Percentiles rank a stretch among this genome's conserved stretches.
Evolutionary conservation across 2,113 vertebrate genomes (phyloP).

Genomic region (Peucedramus taeniatus): DNA sequence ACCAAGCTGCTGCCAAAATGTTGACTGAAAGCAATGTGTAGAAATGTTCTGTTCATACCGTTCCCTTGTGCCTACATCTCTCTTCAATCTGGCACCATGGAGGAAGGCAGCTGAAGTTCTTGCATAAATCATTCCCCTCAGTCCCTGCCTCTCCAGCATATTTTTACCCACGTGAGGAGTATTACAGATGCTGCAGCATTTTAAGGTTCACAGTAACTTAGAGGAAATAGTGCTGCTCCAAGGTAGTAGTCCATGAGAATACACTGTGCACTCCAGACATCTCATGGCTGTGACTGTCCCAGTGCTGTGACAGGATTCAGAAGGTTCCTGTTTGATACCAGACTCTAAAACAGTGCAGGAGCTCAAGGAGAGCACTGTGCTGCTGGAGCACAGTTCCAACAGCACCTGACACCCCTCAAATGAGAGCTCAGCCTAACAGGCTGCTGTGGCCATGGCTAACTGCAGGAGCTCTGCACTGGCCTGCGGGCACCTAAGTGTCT

Average conservation of each 20-base stretch:
- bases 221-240: conserved; percentile 85
- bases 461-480: conserved; percentile 87
- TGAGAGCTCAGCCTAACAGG: accelerated
- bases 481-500: conserved; percentile 84
- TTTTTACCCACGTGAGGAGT: not conserved
- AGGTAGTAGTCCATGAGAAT: conserved; percentile 88
- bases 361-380: accelerated
- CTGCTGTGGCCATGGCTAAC: conserved; percentile 79
- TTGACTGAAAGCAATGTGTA: not conserved
- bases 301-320: conserved; percentile 68
- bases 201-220: not conserved
- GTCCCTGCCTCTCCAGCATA: not conserved
- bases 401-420: accelerated
- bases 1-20: not conserved
- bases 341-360: too few species aligned
- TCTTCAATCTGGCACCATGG: not conserved
- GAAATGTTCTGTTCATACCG: not conserved
- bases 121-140: not conserved
- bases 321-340: not conserved
- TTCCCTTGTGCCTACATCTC: not conserved
- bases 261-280: conserved; percentile 87
- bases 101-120: not conserved
- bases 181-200: accelerated
- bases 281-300: conserved; percentile 86
- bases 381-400: accelerated